phyloP scores from a whole-genome alignment of 2,797 vertebrate genomes.

The Pseudocheirus occidentalis region DNA sequence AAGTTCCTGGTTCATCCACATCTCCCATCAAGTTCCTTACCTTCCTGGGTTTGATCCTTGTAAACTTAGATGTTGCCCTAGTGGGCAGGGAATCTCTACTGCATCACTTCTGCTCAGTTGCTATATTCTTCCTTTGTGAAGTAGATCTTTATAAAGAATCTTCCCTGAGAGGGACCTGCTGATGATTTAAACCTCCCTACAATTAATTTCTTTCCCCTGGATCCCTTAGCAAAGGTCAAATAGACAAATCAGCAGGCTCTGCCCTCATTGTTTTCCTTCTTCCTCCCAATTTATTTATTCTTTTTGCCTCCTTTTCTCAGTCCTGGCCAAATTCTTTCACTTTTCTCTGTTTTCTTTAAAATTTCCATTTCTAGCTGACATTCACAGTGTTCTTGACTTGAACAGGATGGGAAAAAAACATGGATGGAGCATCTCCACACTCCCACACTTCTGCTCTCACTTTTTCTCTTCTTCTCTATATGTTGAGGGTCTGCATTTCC shows the following conservation, averaged over 20 bases:
- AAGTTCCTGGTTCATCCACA: background rate
- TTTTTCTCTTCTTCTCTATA: background rate
- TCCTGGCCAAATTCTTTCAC: background rate
- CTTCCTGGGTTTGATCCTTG: background rate
- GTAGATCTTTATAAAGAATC: background rate
- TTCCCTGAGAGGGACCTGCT: background rate
- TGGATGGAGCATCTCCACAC: background rate
- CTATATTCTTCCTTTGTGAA: background rate
- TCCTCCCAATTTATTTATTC: background rate
- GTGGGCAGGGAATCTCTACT: background rate
- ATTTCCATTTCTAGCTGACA: background rate
- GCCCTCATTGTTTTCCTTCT: background rate
- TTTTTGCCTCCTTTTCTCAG: background rate
- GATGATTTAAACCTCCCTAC: background rate
- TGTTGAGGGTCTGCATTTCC: background rate
- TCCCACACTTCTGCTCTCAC: background rate
- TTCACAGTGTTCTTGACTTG: background rate
- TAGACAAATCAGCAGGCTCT: background rate
- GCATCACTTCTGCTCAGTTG: background rate
- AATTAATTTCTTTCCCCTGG: background rate
- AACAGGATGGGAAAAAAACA: background rate
- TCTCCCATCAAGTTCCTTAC: background rate
- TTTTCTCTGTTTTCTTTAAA: background rate
- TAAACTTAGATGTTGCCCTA: background rate
- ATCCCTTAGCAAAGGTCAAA: background rate